phyloP scores from a whole-genome alignment of 2,797 vertebrate genomes.

The Schizopygopsis pylzovi region DNA sequence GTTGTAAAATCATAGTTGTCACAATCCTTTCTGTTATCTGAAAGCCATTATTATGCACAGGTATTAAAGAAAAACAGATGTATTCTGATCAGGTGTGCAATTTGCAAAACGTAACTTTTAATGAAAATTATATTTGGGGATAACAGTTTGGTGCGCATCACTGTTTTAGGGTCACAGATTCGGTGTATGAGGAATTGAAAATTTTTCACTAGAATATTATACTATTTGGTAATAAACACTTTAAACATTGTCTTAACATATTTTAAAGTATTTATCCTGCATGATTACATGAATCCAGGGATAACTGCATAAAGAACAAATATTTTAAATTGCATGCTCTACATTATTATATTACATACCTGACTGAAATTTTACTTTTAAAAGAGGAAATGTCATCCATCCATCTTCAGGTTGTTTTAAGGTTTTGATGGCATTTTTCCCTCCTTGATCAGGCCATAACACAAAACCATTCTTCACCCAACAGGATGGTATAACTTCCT shows the following conservation, averaged over 20 bases:
- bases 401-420: constrained; percentile 5
- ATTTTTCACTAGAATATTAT: neutral
- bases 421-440: constrained; percentile 2
- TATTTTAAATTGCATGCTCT: too few relatives aligned
- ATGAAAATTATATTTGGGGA: too few relatives aligned
- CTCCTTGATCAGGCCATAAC: constrained; percentile 28
- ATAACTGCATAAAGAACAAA: too few relatives aligned
- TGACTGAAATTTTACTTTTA: constrained; percentile 4
- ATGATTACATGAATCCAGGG: too few relatives aligned
- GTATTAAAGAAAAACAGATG: neutral
- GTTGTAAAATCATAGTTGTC: constrained; percentile 15
- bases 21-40: constrained; percentile 13
- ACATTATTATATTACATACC: neutral
- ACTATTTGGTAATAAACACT: too few relatives aligned
- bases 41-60: neutral
- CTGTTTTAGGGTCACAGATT: too few relatives aligned
- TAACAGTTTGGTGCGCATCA: too few relatives aligned
- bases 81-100: too few relatives aligned
- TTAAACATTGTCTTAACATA: too few relatives aligned
- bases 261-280: too few relatives aligned
- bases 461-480: constrained; percentile 15
- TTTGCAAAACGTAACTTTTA: too few relatives aligned
- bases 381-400: neutral
- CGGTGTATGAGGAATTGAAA: too few relatives aligned
- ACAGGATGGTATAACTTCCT: constrained; percentile 26